phyloP scores from a whole-genome alignment of 2,888 invertebrate species.

The Anticlea derivata region DNA sequence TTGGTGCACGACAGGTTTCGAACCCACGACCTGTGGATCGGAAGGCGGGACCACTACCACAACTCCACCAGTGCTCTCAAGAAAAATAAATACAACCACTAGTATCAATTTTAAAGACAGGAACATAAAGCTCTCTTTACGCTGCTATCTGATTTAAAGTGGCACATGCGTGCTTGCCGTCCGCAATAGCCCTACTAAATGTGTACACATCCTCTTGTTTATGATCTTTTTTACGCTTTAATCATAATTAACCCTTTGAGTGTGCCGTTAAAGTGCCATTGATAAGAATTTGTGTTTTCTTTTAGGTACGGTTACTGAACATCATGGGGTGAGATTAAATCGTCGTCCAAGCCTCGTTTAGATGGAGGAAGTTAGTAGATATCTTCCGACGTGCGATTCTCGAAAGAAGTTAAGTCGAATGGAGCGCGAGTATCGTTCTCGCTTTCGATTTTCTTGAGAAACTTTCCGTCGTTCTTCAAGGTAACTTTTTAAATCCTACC shows the following conservation, averaged over 20 bases:
- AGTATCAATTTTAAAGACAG: not conserved
- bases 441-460: no score
- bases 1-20: no score
- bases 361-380: no score
- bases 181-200: conserved; percentile 56
- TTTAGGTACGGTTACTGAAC: conserved; percentile 40
- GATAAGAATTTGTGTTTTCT: conserved; percentile 35
- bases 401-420: no score
- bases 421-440: no score
- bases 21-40: no score
- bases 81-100: no score
- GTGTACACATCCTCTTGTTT: conserved; percentile 45
- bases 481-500: not conserved
- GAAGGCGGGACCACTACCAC: no score
- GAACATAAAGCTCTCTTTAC: not conserved
- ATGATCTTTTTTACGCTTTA: conserved; percentile 45
- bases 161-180: conserved; percentile 33
- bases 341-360: no score
- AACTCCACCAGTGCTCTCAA: no score
- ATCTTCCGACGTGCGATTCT: no score
- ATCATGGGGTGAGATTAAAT: not conserved
- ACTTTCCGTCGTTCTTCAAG: no score
- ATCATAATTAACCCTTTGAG: conserved; percentile 40
- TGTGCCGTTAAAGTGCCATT: conserved; percentile 28
- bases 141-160: conserved; percentile 20